Evolutionary conservation across 2,113 vertebrate species (phyloP).

Genomic region (Chlamydotis undulata): DNA sequence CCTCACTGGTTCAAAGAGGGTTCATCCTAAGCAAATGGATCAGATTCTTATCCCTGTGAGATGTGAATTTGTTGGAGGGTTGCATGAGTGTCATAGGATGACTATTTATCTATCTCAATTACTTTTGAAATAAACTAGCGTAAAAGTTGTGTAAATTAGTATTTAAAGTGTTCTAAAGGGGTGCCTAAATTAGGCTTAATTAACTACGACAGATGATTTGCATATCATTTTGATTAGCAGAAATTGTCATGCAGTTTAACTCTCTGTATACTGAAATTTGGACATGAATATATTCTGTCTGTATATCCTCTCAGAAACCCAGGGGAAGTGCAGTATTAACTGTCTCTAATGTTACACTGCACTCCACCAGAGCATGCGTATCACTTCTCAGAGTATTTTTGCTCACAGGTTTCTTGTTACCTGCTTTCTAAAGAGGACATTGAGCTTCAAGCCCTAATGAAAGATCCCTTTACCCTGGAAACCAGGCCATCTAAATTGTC

Average conservation of each 20-base stretch:
- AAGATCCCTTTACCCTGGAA: background rate
- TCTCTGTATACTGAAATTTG: background rate
- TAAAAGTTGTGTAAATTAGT: background rate
- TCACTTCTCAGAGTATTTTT: background rate
- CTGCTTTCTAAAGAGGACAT: background rate
- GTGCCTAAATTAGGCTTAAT: background rate
- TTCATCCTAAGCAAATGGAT: conserved; percentile 4
- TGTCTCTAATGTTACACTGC: background rate
- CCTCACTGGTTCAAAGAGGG: background rate
- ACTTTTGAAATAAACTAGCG: background rate
- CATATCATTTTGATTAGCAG: background rate
- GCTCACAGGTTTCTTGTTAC: conserved; percentile 17
- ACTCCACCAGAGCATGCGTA: background rate
- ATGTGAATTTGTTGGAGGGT: background rate
- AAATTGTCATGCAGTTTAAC: background rate
- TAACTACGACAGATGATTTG: background rate
- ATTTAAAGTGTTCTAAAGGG: background rate
- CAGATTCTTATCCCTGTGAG: background rate
- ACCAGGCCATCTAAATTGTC: background rate
- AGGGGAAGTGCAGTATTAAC: background rate
- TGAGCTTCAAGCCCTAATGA: background rate
- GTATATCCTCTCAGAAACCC: background rate
- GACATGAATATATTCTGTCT: background rate
- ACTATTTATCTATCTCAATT: background rate
- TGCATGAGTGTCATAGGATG: background rate